Percentiles rank a stretch among this genome's conserved stretches.
Conservation (phyloP, 2,113 vertebrate genomes). For the Semnornis frantzii region DNA sequence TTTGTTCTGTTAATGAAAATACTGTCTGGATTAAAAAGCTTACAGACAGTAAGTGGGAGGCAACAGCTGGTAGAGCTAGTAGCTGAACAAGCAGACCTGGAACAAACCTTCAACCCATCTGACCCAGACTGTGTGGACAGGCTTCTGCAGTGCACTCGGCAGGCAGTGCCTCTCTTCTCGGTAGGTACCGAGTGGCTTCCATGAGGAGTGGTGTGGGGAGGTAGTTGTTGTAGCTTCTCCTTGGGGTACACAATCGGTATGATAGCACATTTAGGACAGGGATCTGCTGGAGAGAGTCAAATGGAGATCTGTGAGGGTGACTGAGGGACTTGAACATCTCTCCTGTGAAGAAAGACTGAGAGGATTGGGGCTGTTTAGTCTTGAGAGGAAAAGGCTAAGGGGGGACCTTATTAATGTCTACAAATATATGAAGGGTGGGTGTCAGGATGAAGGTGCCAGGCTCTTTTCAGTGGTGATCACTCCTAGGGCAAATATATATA, state of each 20-base stretch:
- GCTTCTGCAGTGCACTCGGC: slow-evolving; percentile 95
- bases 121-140: slow-evolving; percentile 94
- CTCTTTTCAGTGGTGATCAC: too few species aligned
- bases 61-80: slow-evolving; percentile 95
- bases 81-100: slow-evolving; percentile 93
- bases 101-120: slow-evolving; percentile 90
- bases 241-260: neutral
- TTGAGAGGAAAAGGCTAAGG: too few species aligned
- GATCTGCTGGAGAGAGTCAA: too few species aligned
- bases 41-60: slow-evolving; percentile 94
- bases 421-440: too few species aligned
- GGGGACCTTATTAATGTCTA: too few species aligned
- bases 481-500: too few species aligned
- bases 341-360: too few species aligned
- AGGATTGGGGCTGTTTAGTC: too few species aligned
- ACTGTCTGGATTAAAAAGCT: slow-evolving; percentile 85
- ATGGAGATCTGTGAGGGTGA: too few species aligned
- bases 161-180: slow-evolving; percentile 95
- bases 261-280: neutral
- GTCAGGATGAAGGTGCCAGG: too few species aligned
- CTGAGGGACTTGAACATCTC: too few species aligned
- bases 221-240: neutral
- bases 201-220: neutral
- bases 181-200: slow-evolving; percentile 73
- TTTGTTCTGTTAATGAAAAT: slow-evolving; percentile 98